A percentile compares a stretch with the other conserved stretches of the same genome.
Evolutionary conservation across 2,888 invertebrate species (phyloP).

Genomic region (Heliconius erato): DNA sequence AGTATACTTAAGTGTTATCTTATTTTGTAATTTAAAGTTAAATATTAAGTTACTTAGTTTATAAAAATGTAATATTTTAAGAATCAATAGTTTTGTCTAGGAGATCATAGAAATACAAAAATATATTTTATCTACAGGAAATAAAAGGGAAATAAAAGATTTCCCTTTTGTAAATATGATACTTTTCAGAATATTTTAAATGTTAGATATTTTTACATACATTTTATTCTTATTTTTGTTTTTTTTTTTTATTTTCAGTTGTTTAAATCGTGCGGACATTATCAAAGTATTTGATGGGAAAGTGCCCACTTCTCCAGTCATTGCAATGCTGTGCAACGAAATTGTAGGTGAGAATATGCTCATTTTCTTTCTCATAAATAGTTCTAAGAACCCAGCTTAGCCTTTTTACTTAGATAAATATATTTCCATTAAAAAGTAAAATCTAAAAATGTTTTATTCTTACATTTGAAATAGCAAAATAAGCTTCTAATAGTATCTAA

Average conservation of each 20-base stretch:
- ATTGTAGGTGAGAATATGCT: constrained; percentile 79
- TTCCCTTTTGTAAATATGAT: not conserved
- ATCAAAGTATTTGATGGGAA: constrained; percentile 94
- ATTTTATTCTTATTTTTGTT: constrained; percentile 1
- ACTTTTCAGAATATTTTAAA: not conserved
- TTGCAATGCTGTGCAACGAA: constrained; percentile 93
- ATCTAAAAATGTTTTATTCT: too few relatives aligned
- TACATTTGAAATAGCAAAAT: too few relatives aligned
- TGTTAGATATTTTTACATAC: not conserved
- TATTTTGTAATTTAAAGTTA: too few relatives aligned
- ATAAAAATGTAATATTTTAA: not conserved
- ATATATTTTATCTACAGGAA: too few relatives aligned
- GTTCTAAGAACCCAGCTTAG: too few relatives aligned
- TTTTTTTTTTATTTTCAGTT: constrained; percentile 88
- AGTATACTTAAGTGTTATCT: too few relatives aligned
- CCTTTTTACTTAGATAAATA: not conserved
- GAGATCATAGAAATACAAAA: not conserved
- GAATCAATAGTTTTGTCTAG: not conserved
- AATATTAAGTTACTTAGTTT: not conserved
- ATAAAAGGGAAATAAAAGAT: constrained; percentile 93
- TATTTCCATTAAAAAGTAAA: not conserved
- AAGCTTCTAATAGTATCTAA: too few relatives aligned
- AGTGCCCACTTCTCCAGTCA: constrained; percentile 89
- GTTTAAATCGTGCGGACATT: constrained; percentile 92
- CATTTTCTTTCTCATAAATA: constrained; percentile 2